phyloP scores from a whole-genome alignment of 2,888 invertebrate genomes.

The Tricholauxania praeusta region DNA sequence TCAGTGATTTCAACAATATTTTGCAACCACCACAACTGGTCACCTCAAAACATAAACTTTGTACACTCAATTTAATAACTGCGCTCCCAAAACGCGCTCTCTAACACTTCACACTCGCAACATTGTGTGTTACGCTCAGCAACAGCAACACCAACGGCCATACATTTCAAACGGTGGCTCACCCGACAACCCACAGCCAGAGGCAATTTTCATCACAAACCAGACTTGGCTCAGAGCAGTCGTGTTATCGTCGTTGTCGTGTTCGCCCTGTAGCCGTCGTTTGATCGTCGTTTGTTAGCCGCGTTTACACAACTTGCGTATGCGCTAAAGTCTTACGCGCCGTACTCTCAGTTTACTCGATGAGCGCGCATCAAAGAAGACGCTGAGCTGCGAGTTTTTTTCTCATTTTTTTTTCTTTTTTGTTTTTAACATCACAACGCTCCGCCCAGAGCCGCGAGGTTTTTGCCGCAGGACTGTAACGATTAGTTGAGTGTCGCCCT shows the following conservation, averaged over 20 bases:
- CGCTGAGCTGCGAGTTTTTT: too few relatives aligned
- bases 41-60: constrained; percentile 5
- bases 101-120: background rate
- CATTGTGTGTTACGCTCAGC: background rate
- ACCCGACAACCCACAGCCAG: constrained; percentile 30
- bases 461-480: constrained; percentile 61
- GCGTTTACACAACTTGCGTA: too few relatives aligned
- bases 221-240: constrained; percentile 29
- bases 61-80: background rate
- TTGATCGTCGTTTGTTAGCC: too few relatives aligned
- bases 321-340: too few relatives aligned
- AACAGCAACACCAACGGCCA: constrained; percentile 2
- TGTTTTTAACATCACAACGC: constrained; percentile 36
- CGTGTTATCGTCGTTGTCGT: background rate
- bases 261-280: too few relatives aligned
- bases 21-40: constrained; percentile 17
- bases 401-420: background rate
- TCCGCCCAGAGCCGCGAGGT: constrained; percentile 61
- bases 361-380: too few relatives aligned
- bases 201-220: constrained; percentile 22
- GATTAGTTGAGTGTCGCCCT: constrained; percentile 60
- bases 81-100: constrained; percentile 15
- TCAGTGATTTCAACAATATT: background rate
- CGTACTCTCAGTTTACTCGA: too few relatives aligned
- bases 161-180: background rate